Conservation (phyloP, 2,888 invertebrate genomes). For the Ichneumoninae sp. region DNA sequence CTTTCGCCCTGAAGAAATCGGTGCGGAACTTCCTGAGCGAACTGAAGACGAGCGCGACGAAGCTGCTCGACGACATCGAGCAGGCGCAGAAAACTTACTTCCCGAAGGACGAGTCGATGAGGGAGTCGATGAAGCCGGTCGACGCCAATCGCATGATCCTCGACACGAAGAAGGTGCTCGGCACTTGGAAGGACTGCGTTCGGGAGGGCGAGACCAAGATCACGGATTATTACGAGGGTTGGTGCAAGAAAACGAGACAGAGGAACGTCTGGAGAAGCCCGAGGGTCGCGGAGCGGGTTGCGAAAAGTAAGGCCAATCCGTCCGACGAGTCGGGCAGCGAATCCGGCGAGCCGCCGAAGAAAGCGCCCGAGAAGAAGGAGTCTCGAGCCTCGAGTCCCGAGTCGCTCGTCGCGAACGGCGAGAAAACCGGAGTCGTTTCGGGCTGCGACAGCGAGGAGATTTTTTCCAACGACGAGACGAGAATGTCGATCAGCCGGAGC, state of each 20-base stretch:
- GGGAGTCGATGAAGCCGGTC: constrained; percentile 42
- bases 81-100: constrained; percentile 63
- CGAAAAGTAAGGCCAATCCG: constrained; percentile 33
- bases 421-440: constrained; percentile 67
- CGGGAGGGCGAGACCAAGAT: constrained; percentile 66
- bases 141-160: constrained; percentile 66
- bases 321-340: constrained; percentile 38
- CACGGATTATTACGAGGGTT: constrained; percentile 66
- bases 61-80: constrained; percentile 62
- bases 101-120: constrained; percentile 51
- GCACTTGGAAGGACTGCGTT: constrained; percentile 56
- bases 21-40: constrained; percentile 49
- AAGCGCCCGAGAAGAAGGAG: constrained; percentile 14
- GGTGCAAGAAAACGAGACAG: constrained; percentile 67
- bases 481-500: constrained; percentile 9
- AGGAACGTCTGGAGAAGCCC: constrained; percentile 41
- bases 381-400: constrained; percentile 16
- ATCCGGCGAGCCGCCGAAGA: constrained; percentile 13
- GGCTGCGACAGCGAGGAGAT: constrained; percentile 76
- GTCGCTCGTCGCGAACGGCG: constrained; percentile 1
- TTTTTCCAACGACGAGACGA: constrained; percentile 72
- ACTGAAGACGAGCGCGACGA: constrained; percentile 52
- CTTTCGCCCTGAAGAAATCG: constrained; percentile 48
- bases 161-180: constrained; percentile 65
- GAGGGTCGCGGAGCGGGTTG: constrained; percentile 5